Conservation (phyloP, 2,113 vertebrate species). For the Phrynosoma blainvillii region DNA sequence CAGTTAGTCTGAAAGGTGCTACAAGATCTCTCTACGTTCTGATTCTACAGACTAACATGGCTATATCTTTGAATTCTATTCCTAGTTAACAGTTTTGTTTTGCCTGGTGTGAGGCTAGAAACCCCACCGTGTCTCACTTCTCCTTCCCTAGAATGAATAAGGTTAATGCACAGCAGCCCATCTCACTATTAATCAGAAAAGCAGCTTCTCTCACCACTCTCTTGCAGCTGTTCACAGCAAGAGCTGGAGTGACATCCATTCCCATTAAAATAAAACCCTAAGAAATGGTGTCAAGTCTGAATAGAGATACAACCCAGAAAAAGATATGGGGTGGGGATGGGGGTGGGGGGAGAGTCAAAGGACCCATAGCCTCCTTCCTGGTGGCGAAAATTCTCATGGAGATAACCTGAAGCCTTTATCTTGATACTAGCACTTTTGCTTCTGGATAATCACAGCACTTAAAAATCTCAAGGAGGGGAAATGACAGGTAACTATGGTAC, state of each 20-base stretch:
- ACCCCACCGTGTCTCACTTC: fast-evolving
- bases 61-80: neutral
- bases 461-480: neutral
- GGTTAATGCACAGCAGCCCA: neutral
- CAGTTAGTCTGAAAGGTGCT: too few species aligned
- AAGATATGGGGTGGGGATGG: neutral
- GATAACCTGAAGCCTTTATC: neutral
- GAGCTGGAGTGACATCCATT: conserved; percentile 28
- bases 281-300: neutral
- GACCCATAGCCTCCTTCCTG: neutral
- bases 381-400: neutral
- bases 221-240: conserved; percentile 27
- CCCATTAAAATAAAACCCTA: conserved; percentile 39
- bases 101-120: conserved; percentile 5
- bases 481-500: neutral
- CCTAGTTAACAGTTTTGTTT: conserved; percentile 35
- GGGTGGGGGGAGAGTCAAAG: neutral
- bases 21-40: too few species aligned
- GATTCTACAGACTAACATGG: too few species aligned
- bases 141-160: neutral
- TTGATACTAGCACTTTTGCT: neutral
- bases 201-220: conserved; percentile 14
- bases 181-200: conserved; percentile 21
- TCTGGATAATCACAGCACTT: neutral
- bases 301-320: conserved; percentile 10